Conservation (phyloP, 2,797 vertebrate genomes). For the Diplodus sargus region DNA sequence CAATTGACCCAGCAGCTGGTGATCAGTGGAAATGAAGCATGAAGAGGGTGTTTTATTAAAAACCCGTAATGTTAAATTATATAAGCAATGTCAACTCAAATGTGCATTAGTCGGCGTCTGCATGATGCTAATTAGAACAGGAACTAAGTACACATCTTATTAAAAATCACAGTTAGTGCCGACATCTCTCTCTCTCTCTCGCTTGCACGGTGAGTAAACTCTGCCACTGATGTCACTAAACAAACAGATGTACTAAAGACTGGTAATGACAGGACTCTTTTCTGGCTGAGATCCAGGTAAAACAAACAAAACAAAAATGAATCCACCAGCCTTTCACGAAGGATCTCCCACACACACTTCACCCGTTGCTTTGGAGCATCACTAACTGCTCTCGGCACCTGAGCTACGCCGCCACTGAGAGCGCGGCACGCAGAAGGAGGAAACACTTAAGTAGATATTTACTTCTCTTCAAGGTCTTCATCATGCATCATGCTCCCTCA, state of each 20-base stretch:
- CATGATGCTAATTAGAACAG: conserved; percentile 76
- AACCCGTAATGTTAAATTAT: conserved; percentile 76
- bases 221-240: conserved; percentile 58
- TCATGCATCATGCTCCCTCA: conserved; percentile 40
- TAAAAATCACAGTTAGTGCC: conserved; percentile 67
- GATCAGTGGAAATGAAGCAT: conserved; percentile 78
- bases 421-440: conserved; percentile 23
- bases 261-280: conserved; percentile 60
- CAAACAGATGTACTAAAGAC: conserved; percentile 63
- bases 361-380: conserved; percentile 51
- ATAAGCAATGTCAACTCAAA: conserved; percentile 72
- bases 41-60: conserved; percentile 76
- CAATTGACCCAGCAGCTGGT: conserved; percentile 81
- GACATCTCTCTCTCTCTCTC: conserved; percentile 34
- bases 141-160: conserved; percentile 73
- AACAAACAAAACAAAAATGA: conserved; percentile 46
- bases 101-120: conserved; percentile 64
- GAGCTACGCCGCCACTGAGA: conserved; percentile 42
- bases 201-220: conserved; percentile 49
- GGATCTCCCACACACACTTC: conserved; percentile 42
- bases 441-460: conserved; percentile 62
- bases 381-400: conserved; percentile 54
- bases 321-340: conserved; percentile 45
- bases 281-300: conserved; percentile 59
- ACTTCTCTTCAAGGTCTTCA: conserved; percentile 62